Percentiles rank a stretch among this genome's conserved stretches.
Conservation (phyloP, 2,888 invertebrate species). For the Tetheella fluctuosa region DNA sequence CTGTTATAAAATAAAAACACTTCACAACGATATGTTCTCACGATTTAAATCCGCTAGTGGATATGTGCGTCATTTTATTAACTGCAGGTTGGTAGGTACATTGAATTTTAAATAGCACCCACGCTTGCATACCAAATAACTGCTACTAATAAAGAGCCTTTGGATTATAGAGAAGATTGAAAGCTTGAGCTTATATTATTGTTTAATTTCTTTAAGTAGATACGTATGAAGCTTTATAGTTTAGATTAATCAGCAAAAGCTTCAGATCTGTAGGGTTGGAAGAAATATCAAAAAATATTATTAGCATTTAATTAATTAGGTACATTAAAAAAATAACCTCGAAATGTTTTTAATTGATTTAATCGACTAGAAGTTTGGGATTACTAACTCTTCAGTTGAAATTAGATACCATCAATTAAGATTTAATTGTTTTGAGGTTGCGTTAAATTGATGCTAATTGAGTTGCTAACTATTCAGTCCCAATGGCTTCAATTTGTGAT, state of each 20-base stretch:
- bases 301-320: background rate
- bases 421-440: conserved; percentile 4
- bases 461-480: background rate
- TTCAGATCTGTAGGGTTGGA: background rate
- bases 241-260: background rate
- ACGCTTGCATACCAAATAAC: conserved; percentile 17
- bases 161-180: background rate
- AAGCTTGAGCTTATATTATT: background rate
- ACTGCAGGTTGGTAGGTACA: conserved; percentile 25
- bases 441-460: conserved; percentile 2
- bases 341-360: background rate
- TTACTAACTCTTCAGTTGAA: background rate
- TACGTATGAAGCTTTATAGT: background rate
- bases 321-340: background rate
- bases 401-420: background rate
- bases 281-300: too few relatives aligned
- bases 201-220: background rate
- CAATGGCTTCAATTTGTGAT: background rate
- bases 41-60: conserved; percentile 24
- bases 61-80: conserved; percentile 19
- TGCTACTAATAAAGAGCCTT: background rate
- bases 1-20: conserved; percentile 23
- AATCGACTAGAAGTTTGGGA: background rate
- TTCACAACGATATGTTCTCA: conserved; percentile 31
- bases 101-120: conserved; percentile 37